These are phyloP conservation scores for Acanthoscelides obtectus DNA, from an alignment of 2,888 invertebrate genomes.

Conservation along the genomic window DNA sequence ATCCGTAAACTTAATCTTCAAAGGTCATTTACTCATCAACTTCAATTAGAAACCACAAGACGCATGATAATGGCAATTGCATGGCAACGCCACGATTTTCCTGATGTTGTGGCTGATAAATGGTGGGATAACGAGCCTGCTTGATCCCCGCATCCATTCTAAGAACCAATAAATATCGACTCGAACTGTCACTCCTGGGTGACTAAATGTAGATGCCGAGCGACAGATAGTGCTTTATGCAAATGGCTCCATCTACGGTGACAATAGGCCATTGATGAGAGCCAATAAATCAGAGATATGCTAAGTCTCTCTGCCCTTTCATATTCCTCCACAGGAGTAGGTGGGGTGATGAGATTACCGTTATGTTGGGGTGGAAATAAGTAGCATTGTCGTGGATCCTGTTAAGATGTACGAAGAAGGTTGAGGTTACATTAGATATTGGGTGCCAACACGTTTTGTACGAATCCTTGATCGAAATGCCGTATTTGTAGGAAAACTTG, in stretches of 20 bases:
- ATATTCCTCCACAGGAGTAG: neutral
- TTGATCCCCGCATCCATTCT: slow-evolving; percentile 24
- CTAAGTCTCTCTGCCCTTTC: neutral
- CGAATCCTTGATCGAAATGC: no score
- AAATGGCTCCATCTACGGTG: slow-evolving; percentile 45
- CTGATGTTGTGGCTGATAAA: slow-evolving; percentile 22
- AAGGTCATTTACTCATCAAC: no score
- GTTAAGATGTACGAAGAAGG: neutral
- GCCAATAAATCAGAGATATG: slow-evolving; percentile 52
- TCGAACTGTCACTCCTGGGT: slow-evolving; percentile 30
- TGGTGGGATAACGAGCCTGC: slow-evolving; percentile 33
- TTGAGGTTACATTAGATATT: neutral
- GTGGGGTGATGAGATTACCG: neutral
- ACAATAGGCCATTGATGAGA: slow-evolving; percentile 53
- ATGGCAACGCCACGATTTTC: no score
- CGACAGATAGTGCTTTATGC: slow-evolving; percentile 34
- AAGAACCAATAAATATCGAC: slow-evolving; percentile 32
- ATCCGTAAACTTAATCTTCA: no score
- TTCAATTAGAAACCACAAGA: no score
- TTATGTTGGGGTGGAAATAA: neutral
- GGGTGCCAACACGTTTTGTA: no score
- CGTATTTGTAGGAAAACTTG: no score
- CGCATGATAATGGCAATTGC: no score
- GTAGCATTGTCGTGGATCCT: neutral
- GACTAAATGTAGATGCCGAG: slow-evolving; percentile 3